Evolutionary conservation across 2,797 vertebrate genomes (phyloP), one percentile per base, ranked within the genome.

Genomic region (Ctenopoma kingsleyae): DNA sequence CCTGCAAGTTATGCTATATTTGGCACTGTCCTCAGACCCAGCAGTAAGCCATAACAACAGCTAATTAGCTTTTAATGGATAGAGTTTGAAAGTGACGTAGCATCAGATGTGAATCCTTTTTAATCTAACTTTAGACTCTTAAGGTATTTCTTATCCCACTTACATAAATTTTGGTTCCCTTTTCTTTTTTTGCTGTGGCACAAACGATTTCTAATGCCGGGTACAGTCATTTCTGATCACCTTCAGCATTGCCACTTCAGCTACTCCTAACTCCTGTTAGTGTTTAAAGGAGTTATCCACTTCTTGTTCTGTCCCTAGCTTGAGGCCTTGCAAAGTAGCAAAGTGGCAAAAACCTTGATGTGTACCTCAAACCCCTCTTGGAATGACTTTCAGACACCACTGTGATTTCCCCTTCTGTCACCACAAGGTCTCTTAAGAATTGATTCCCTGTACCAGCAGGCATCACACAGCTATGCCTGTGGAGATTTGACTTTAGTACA

Each of bases 341-440:
- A 86, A 89, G 74, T 74, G 82, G 81, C 75, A 65, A 75, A 85
- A 74, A 85, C 81, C 83, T 85, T 83, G 80, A 86, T 84, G 86
- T 86, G 87, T 87, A 85, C 85, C 81, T 86, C 75, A 70, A 81
- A 68, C 58, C 75, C 74, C 74, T 76, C 71, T 83, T 64, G 81
- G 77, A 83, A 90, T 89, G 86, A 87, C 88, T 90, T 90, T 87
- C 76, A 91, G 81, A 87, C 83, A 80, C 79, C 72, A 70, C 86
- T 89, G 82, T 88, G 87, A 90, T 90, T 87, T 91, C 88, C 90
- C 78, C 80, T 78, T 91, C 89, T 89, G 89, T 90, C 90, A 84
- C 90, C 82, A 82, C 82, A 82, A 92, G 87, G 87, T 87, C 89
- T 87, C 90, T 71, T 11, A 76, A 82, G 90, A 87, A 90, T 89